Percentiles rank a stretch among this genome's conserved stretches.
Evolutionary conservation across 2,113 vertebrate species (phyloP).

Genomic region (Caracal caracal): DNA sequence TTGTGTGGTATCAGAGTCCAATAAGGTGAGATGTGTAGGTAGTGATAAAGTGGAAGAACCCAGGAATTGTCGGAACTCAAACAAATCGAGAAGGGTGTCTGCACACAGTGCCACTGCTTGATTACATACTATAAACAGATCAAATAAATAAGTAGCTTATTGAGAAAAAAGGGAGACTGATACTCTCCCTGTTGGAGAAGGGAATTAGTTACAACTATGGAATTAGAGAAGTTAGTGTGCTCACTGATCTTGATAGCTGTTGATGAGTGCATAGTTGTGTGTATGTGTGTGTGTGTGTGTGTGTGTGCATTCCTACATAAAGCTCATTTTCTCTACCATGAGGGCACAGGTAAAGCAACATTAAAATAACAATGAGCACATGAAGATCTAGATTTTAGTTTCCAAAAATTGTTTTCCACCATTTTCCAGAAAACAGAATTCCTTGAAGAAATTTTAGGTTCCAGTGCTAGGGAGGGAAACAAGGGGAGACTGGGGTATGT

Average conservation of each 20-base stretch:
- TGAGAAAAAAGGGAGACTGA: neutral
- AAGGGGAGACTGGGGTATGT: neutral
- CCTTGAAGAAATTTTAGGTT: neutral
- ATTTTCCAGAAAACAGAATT: neutral
- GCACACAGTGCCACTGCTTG: neutral
- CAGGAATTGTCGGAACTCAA: neutral
- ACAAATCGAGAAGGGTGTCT: neutral
- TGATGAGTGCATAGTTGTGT: neutral
- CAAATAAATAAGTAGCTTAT: neutral
- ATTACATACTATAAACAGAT: neutral
- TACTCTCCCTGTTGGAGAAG: neutral
- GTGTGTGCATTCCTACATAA: neutral
- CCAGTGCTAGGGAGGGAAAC: neutral
- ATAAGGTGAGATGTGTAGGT: neutral
- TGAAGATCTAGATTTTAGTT: neutral
- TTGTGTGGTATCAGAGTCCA: neutral
- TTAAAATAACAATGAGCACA: neutral
- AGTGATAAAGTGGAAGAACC: neutral
- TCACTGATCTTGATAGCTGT: neutral
- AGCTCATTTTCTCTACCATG: neutral
- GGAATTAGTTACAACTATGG: neutral
- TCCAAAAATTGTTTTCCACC: neutral
- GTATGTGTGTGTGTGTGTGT: neutral
- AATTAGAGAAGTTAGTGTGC: neutral
- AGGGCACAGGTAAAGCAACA: neutral